Evolutionary conservation across 2,113 vertebrate genomes (phyloP), one percentile per base, ranked within the genome.

Genomic region (Shinisaurus crocodilurus): DNA sequence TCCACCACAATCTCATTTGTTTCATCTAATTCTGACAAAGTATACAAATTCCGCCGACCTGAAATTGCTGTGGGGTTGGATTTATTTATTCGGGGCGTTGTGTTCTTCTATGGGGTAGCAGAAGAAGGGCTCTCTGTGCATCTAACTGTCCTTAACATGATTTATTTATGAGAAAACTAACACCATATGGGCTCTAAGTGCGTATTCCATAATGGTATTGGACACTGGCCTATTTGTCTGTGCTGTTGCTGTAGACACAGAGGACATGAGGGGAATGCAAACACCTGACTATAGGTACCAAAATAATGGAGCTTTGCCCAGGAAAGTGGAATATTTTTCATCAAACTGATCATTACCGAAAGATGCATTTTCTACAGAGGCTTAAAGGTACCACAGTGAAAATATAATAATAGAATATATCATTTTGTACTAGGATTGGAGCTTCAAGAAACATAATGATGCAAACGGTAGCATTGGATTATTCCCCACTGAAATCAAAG

Each of bases 111-210:
- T 15, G 81, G 81, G 29, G 25, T 63, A 83, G 82, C 84, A 72
- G 86, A 93, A 91, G 91, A 91, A 88, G 75, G 43, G 67, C 67
- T 25, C 54, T 65, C 60, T 48, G 63, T 74, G 82, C 74, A 85
- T 87, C 88, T 79, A 89, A 3, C 87, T 87, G 85, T 75, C 88
- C 92, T 93, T 82, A 77, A 75, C 7, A 75, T 92, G 94, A 94
- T 92, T 95, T 92, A 94, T 92, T 92, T 93, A 91, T 93, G 88
- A 96, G 94, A 92, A 79, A 86, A 83, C 77, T 75, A 94, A 85
- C 90, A 91, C 65, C 91, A 90, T 15, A 70, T 90, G 92, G 95
- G 90, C 88, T 89, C 91, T 84, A 82, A 90, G 92, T 85, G 8
- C 32, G 7, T 27, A 87, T 79, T 54, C 93, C 88, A 34, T 92